Evolutionary conservation across 2,113 vertebrate species (phyloP), one percentile per base, ranked within the genome.

Genomic region (Leucoraja erinaceus): DNA sequence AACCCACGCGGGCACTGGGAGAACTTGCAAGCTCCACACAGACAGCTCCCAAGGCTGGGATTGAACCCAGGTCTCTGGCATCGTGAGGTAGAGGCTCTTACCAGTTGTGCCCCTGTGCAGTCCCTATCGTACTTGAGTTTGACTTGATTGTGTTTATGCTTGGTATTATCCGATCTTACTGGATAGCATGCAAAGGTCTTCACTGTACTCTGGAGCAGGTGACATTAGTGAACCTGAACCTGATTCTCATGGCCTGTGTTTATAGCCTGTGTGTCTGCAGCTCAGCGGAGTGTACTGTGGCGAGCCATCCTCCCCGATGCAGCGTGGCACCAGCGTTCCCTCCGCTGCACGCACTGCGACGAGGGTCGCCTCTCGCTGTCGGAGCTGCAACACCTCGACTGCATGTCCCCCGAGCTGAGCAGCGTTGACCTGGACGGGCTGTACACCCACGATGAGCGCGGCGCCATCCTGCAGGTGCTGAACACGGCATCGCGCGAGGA

Each of bases 381-480:
- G 0, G 94, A 95, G 7, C 94, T 95, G 31, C 94, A 94, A 12
- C 93, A 93, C 68, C 68, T 94, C 10, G 93, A 90, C 7, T 66
- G 93, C 63, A 5, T 93, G 18, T 38, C 94, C 20, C 91, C 54
- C 47, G 38, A 93, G 8, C 66, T 93, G 12, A 92, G 93, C 28
- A 88, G 93, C 9, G 93, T 94, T 1, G 95, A 95, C 0, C 94
- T 98, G 93, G 96, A 96, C 1, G 93, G 93, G 0, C 93, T 93
- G 93, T 97, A 96, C 94, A 96, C 96, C 0, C 5, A 94, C 0
- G 96, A 97, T 38, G 96, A 97, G 93, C 94, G 95, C 25, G 93
- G 94, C 78, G 10, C 93, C 91, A 95, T 98, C 93, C 95, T 98
- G 33, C 94, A 94, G 54, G 94, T 95, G 66, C 95, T 98, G 86